A percentile compares a stretch with the other conserved stretches of the same genome.
phyloP scores from a whole-genome alignment of 2,113 vertebrate species.

The Ammospiza caudacuta region DNA sequence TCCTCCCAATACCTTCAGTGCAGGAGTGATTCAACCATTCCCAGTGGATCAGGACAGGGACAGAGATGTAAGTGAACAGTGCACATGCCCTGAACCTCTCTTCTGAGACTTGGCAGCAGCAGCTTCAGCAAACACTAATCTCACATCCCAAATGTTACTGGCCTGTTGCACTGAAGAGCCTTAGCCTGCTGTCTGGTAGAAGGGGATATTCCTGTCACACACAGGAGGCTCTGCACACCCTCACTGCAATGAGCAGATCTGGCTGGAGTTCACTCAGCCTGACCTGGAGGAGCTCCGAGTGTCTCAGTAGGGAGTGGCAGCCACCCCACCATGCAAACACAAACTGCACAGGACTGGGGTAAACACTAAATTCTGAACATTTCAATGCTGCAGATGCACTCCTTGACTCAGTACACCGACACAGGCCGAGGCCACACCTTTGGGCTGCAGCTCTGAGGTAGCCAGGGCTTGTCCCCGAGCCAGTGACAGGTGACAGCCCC shows the following conservation, averaged over 20 bases:
- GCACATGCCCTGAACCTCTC: background rate
- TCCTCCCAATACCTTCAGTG: background rate
- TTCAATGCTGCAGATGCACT: accelerated
- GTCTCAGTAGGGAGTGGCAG: background rate
- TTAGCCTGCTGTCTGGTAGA: background rate
- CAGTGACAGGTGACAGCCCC: background rate
- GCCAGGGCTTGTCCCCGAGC: background rate
- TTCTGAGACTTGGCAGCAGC: background rate
- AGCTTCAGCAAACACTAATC: background rate
- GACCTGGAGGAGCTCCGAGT: background rate
- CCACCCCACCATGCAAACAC: background rate
- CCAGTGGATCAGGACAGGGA: background rate
- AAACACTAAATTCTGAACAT: background rate
- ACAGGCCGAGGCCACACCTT: accelerated
- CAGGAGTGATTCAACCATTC: background rate
- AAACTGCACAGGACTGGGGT: background rate
- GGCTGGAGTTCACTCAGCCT: background rate
- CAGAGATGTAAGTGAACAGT: accelerated
- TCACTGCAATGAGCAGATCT: background rate
- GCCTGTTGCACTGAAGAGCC: background rate
- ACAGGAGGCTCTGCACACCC: background rate
- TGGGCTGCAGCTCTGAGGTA: background rate
- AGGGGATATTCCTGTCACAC: background rate
- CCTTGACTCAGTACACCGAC: accelerated
- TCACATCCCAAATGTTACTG: background rate